Base-by-base conservation (phyloP, 2,888 invertebrate genomes). In the Nycteola revayana region DNA sequence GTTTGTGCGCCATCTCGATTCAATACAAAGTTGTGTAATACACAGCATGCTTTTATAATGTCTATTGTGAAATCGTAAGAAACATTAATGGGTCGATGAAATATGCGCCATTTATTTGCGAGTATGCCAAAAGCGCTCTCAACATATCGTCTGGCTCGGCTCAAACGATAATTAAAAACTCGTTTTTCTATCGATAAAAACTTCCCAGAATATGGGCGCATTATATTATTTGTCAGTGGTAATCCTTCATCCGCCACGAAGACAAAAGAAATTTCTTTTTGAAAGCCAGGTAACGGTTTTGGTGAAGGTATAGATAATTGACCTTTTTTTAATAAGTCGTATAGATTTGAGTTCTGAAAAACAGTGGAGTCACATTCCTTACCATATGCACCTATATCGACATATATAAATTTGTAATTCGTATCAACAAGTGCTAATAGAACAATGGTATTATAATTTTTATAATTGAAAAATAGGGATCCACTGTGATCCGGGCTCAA, bases 371-470 rank as follows among this genome's bases (percentile, higher is more conserved):
- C 31, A 8, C 31, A 25, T 4, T 21, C 26, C 22, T 33, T 33
- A 4, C 23, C 31, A 25, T 32, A 27, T 28, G 32, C 32, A 7
- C 33, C 56, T 24, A 51, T 36, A 22, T 41, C 32, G 9, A 50
- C 28, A 34, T 31, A 50, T 36, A 27, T 45, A 35, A 45, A 49
- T 25, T 39, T 43, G 14, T 14, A 14, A 5, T 14, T 14, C n/a
- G 25, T 14, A 32, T 45, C 45, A 9, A 22, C 36, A 10, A 47
- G 31, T 21, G 54, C 51, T 34, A 51, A 11, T 17, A 51, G 35
- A 14, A 49, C 42, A 7, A 50, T 39, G 8, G 46, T 43, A 23
- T 40, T 43, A 35, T 21, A 51, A 30, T 28, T 17, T 45, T 44
- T 48, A 31, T 50, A 50, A 25, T 50, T 47, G 5, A 36, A 45